These are phyloP conservation scores for Larimichthys crocea DNA, from an alignment of 2,113 vertebrate species.

Conservation along the genomic window DNA sequence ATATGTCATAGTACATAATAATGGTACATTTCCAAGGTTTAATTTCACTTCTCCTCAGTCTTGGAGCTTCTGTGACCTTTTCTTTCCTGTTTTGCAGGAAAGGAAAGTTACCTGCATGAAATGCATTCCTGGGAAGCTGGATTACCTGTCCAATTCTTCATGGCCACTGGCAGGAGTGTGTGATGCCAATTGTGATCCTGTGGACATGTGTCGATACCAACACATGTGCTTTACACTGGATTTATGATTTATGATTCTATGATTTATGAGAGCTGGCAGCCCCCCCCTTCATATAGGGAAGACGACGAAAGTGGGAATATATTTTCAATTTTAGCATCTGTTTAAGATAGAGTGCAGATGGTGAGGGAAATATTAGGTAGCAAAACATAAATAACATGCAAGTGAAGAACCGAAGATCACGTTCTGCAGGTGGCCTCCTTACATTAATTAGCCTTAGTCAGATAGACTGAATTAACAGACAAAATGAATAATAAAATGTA, in stretches of 20 bases:
- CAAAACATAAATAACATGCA: slow-evolving; percentile 14
- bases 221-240: slow-evolving; percentile 5
- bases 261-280: too few species aligned
- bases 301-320: background rate
- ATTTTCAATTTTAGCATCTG: slow-evolving; percentile 1
- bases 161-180: slow-evolving; percentile 6
- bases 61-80: slow-evolving; percentile 19
- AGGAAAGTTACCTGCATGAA: slow-evolving; percentile 16
- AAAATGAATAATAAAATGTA: background rate
- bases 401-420: background rate
- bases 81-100: slow-evolving; percentile 13
- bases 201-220: background rate
- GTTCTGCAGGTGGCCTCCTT: background rate
- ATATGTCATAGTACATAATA: background rate
- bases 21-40: slow-evolving; percentile 9
- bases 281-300: background rate
- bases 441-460: slow-evolving; percentile 8
- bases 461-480: background rate
- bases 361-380: slow-evolving; percentile 8
- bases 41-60: slow-evolving; percentile 6
- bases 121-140: slow-evolving; percentile 32
- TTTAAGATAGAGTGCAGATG: slow-evolving; percentile 6
- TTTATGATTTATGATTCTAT: slow-evolving; percentile 42
- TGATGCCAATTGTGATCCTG: slow-evolving; percentile 3
- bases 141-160: slow-evolving; percentile 50